Base-by-base conservation (phyloP, 1,140 invertebrate genomes). In the Eupeodes corollae region DNA sequence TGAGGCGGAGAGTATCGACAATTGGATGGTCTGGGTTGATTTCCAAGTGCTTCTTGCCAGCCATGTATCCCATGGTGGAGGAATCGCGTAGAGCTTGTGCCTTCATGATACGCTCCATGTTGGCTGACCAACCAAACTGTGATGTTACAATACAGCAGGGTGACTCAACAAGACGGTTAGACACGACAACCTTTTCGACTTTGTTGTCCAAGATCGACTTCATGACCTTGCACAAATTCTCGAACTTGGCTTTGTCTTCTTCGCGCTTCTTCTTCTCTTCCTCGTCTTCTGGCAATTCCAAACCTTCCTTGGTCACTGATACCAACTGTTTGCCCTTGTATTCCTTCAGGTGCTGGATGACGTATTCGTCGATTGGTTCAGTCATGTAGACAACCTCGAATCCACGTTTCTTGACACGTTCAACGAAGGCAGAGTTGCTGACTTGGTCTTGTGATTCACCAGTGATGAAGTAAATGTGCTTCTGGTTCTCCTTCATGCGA, bases 91-190 rank as follows among this genome's bases (percentile, higher is more conserved):
- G 76, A 40, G 91, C 90, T 67, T 95, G 91, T 0, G 91, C 92
- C 67, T 96, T 97, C 91, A 97, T 97, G 70, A 97, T 97, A 48
- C 93, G 79, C 63, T 98, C 93, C 93, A 97, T 97, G 70, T 97
- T 97, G 1, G 92, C 92, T 5, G 92, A 89, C 94, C 92, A 96
- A 37, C 92, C 92, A 66, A 93, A 96, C 66, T 97, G 91, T 15
- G 87, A 89, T 6, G 93, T 97, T 18, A 97, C 93, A 59, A 98
- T 96, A 69, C 92, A 96, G 72, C 91, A 97, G 1, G 93, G 93
- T 5, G 91, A 96, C 52, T 89, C 85, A 0, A 95, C 91, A 38
- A 98, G 70, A 58, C 82, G 75, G 71, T 95, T 95, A 5, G 88
- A 92, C 0, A 97, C 86, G 0, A 88, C 83, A 16, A 95, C 90